These are phyloP conservation scores for Meiosimyza decipiens DNA, from an alignment of 2,888 invertebrate genomes.

Conservation along the genomic window DNA sequence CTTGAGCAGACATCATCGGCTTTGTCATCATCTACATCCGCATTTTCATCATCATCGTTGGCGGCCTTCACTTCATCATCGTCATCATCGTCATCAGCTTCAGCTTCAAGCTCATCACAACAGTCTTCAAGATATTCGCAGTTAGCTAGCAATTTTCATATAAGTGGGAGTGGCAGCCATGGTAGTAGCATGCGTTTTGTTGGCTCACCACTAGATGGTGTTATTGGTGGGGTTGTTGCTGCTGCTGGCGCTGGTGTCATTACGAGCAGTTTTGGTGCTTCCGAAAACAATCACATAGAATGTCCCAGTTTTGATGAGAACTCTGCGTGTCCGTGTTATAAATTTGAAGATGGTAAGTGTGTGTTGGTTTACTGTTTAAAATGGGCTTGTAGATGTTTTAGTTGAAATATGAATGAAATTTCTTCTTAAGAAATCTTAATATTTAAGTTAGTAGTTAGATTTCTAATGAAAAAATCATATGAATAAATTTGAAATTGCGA, in stretches of 20 bases:
- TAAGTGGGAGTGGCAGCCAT: slow-evolving; percentile 34
- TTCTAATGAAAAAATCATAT: no score
- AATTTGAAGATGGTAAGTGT: slow-evolving; percentile 84
- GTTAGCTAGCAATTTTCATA: slow-evolving; percentile 35
- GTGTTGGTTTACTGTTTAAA: neutral
- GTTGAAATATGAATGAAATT: neutral
- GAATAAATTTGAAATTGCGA: no score
- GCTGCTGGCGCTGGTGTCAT: slow-evolving; percentile 29
- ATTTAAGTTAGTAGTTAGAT: no score
- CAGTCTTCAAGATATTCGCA: slow-evolving; percentile 25
- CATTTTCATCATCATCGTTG: slow-evolving; percentile 29
- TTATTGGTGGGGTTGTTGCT: slow-evolving; percentile 13
- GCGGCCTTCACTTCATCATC: slow-evolving; percentile 38
- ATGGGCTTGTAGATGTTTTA: neutral
- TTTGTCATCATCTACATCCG: slow-evolving; percentile 43
- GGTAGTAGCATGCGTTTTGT: slow-evolving; percentile 42
- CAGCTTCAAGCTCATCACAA: slow-evolving; percentile 29
- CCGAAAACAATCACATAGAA: slow-evolving; percentile 60
- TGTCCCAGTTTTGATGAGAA: slow-evolving; percentile 82
- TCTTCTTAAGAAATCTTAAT: no score
- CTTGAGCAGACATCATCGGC: slow-evolving; percentile 27
- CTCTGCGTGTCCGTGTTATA: slow-evolving; percentile 90
- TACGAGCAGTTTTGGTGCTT: slow-evolving; percentile 39
- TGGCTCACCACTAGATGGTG: slow-evolving; percentile 40
- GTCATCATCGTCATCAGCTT: slow-evolving; percentile 32